Evolutionary conservation across 2,888 invertebrate genomes (phyloP).

Genomic region (Eristalis pertinax): DNA sequence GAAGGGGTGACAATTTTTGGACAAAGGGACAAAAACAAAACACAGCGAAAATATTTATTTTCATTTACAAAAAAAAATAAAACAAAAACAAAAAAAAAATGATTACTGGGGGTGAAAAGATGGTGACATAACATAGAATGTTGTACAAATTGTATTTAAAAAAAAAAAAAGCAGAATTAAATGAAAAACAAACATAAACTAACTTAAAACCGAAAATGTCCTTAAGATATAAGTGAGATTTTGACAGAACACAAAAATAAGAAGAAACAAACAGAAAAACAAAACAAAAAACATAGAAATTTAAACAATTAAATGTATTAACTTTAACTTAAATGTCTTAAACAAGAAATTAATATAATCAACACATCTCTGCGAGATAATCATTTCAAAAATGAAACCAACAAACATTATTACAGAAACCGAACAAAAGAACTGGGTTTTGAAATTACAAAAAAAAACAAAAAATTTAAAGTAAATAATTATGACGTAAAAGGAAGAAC

Average conservation of each 20-base stretch:
- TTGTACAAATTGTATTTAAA: conserved; percentile 73
- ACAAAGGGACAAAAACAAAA: conserved; percentile 56
- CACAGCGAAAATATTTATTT: conserved; percentile 75
- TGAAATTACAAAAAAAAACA: conserved; percentile 45
- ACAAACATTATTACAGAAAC: conserved; percentile 16
- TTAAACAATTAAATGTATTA: conserved; percentile 46
- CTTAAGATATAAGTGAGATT: conserved; percentile 68
- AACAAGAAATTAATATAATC: conserved; percentile 29
- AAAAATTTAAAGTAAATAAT: not conserved
- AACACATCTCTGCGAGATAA: conserved; percentile 70
- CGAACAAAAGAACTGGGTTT: conserved; percentile 35
- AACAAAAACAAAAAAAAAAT: conserved; percentile 6
- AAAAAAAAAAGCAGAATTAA: conserved; percentile 29
- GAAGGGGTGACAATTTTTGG: conserved; percentile 70
- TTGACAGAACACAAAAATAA: conserved; percentile 55
- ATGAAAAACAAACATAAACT: conserved; percentile 15
- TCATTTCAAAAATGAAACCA: conserved; percentile 62
- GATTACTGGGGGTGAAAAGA: conserved; percentile 19
- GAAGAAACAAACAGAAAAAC: not conserved
- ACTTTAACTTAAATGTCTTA: conserved; percentile 55
- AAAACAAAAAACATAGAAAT: conserved; percentile 3
- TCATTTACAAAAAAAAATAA: conserved; percentile 73
- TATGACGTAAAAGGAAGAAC: conserved; percentile 6
- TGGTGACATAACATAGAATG: conserved; percentile 70
- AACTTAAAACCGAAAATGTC: conserved; percentile 51